These are phyloP conservation scores for Smittia aterrima DNA, from an alignment of 2,888 invertebrate species.

Conservation along the genomic window DNA sequence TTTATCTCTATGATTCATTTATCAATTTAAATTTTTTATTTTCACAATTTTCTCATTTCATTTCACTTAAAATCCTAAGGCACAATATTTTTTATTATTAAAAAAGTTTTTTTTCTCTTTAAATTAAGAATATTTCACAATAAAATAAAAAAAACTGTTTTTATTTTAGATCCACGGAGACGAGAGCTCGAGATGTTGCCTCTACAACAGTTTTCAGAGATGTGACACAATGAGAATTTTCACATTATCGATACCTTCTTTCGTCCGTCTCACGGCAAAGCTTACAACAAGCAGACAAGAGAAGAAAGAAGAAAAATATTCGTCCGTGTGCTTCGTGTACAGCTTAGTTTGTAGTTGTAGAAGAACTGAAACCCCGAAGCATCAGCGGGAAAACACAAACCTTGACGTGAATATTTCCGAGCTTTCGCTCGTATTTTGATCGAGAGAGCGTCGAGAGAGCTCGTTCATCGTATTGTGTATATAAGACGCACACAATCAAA, in stretches of 20 bases:
- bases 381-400: not conserved
- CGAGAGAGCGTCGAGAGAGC: not conserved
- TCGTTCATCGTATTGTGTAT: not conserved
- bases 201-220: conserved; percentile 46
- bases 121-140: not conserved
- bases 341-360: conserved; percentile 33
- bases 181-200: conserved; percentile 44
- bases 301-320: conserved; percentile 7
- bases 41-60: not conserved
- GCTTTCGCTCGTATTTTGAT: not conserved
- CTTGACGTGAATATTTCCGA: conserved; percentile 11
- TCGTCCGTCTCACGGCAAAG: conserved; percentile 14
- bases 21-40: not conserved
- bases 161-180: not conserved
- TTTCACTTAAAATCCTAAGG: not conserved
- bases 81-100: not conserved
- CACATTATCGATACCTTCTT: conserved; percentile 42
- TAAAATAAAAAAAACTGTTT: conserved; percentile 12
- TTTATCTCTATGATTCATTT: not conserved
- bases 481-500: conserved; percentile 3
- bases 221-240: conserved; percentile 44
- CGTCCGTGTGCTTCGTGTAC: conserved; percentile 12
- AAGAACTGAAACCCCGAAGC: conserved; percentile 22
- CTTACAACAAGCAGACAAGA: conserved; percentile 6
- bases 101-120: not conserved